phyloP scores from a whole-genome alignment of 2,888 invertebrate species.

The Melipona beecheii region DNA sequence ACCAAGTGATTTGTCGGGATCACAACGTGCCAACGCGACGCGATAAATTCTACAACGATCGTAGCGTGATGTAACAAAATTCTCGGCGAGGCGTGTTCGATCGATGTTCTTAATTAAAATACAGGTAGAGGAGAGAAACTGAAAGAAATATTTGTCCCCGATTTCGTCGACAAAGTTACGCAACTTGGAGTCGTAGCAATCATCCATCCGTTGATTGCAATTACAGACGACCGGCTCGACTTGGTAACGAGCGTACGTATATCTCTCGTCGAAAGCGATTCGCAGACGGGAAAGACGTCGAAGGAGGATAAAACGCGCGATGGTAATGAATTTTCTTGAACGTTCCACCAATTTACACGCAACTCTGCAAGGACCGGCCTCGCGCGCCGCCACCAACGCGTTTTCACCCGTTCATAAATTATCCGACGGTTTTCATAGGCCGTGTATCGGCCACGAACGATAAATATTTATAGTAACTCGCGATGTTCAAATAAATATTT shows the following conservation, averaged over 20 bases:
- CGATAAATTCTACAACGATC: too few relatives aligned
- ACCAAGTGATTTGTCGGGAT: too few relatives aligned
- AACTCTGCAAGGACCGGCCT: constrained; percentile 26
- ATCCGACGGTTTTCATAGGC: constrained; percentile 53
- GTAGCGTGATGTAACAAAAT: too few relatives aligned
- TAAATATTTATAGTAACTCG: constrained; percentile 63
- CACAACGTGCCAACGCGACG: too few relatives aligned
- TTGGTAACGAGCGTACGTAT: not conserved
- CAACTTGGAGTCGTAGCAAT: not conserved
- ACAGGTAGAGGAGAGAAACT: not conserved
- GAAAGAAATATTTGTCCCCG: not conserved
- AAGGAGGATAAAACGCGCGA: not conserved
- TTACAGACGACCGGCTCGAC: not conserved
- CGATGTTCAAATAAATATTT: constrained; percentile 58
- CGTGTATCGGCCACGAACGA: constrained; percentile 39
- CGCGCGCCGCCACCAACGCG: constrained; percentile 29
- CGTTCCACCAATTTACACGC: constrained; percentile 51
- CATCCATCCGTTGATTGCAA: not conserved
- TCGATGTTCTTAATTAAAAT: not conserved
- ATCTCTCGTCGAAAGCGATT: not conserved
- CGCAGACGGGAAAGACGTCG: not conserved
- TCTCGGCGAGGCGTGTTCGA: too few relatives aligned
- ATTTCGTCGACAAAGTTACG: not conserved
- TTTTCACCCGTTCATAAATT: constrained; percentile 53
- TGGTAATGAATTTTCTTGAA: constrained; percentile 34